Base-by-base conservation (phyloP, 2,797 vertebrate genomes). In the Acipenser oxyrinchus region DNA sequence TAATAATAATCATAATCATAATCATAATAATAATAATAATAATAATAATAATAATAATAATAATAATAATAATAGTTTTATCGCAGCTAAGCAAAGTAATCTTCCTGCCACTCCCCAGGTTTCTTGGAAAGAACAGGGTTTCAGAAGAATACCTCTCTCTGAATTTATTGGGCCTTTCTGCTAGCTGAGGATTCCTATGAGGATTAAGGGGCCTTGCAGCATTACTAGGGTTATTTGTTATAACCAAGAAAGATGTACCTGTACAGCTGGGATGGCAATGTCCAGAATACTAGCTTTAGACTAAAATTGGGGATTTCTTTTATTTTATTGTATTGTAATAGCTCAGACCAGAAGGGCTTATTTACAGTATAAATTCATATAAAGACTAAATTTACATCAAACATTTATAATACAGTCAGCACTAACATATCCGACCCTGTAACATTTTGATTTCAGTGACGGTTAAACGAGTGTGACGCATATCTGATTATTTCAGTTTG, bases 261-360 rank as follows among this genome's bases (percentile, higher is more conserved):
- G 55, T 66, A 49, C 66, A 72, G 71, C 69, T 55, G 23, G 66
- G 70, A 66, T 75, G 73, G 72, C 76, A 73, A 65, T 70, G 68
- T 74, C 80, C 66, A 77, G 74, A 69, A 69, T 76, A 68, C 68
- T 51, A 51, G 65, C 73, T 72, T 73, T 73, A 62, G 51, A 72
- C 67, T 73, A 70, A 64, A 65, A 63, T 63, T 62, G 71, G 51
- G 67, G 60, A 69, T 68, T 63, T 59, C 9, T 58, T 37, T 58
- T n/a, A 58, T 58, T 6, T 58, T 37, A 37, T 37, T 37, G 23
- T 37, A 37, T 37, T 37, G 23, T 37, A 37, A 37, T 37, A 37
- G 23, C 23, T 37, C 2, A 37, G 23, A 37, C 23, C 23, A 37
- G 23, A 37, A 37, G 23, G 23, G 23, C 2, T 37, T 37, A 37